Evolutionary conservation across 2,113 vertebrate genomes (phyloP).

Genomic region (Melanocharis versteri): DNA sequence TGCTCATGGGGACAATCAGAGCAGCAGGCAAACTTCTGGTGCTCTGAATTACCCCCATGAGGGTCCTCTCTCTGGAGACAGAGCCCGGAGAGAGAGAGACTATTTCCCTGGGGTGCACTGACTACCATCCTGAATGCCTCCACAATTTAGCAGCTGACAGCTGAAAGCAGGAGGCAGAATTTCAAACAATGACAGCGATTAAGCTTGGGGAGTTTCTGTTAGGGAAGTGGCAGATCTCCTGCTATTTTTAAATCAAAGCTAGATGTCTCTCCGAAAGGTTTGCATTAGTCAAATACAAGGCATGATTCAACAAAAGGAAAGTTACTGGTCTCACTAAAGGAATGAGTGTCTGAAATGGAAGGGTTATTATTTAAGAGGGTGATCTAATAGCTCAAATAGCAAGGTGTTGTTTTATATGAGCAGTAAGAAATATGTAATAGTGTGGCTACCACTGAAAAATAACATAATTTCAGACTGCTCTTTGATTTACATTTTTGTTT

Average conservation of each 20-base stretch:
- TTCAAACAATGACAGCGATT: background rate
- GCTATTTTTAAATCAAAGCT: constrained; percentile 11
- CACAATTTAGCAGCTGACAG: background rate
- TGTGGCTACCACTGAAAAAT: background rate
- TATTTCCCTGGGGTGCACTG: background rate
- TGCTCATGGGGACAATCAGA: background rate
- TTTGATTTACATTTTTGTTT: background rate
- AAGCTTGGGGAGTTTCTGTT: background rate
- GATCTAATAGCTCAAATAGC: background rate
- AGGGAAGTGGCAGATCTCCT: background rate
- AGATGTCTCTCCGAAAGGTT: background rate
- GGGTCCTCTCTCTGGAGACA: background rate
- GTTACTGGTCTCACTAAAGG: background rate
- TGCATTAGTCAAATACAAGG: background rate
- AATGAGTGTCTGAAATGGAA: background rate
- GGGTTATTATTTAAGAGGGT: background rate
- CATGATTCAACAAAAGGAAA: background rate
- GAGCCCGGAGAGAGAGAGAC: background rate
- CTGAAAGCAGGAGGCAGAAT: background rate
- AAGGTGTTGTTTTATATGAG: background rate
- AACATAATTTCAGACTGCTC: background rate
- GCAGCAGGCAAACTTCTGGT: background rate
- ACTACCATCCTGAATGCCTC: background rate
- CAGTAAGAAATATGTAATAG: background rate
- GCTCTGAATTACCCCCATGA: background rate